Evolutionary conservation across 2,797 vertebrate genomes (phyloP).

Genomic region (Ambastaia sidthimunki): DNA sequence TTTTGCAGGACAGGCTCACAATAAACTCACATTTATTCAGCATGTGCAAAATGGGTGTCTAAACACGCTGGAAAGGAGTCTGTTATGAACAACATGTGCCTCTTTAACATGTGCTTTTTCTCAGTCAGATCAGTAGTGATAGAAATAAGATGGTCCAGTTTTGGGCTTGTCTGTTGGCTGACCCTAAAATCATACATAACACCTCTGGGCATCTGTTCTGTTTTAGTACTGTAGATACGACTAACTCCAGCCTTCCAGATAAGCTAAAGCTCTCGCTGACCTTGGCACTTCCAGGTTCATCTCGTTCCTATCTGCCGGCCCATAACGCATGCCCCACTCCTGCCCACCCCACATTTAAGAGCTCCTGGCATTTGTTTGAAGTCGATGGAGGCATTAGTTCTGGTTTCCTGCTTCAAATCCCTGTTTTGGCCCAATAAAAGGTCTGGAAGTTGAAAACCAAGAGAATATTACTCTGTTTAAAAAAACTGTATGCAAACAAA

Average conservation of each 20-base stretch:
- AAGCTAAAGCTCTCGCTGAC: constrained; percentile 65
- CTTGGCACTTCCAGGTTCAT: constrained; percentile 60
- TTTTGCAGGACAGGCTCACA: constrained; percentile 8
- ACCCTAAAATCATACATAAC: constrained; percentile 66
- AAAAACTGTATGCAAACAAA: constrained; percentile 71
- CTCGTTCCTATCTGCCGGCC: constrained; percentile 67
- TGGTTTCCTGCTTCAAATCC: constrained; percentile 82
- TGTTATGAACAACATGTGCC: constrained; percentile 28
- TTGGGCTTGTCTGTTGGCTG: constrained; percentile 49
- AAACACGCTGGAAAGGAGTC: constrained; percentile 13
- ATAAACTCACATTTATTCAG: background rate
- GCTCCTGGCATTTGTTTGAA: constrained; percentile 81
- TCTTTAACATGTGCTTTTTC: constrained; percentile 20
- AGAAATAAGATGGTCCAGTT: constrained; percentile 15
- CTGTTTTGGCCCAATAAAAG: constrained; percentile 76
- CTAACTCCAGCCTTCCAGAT: constrained; percentile 70
- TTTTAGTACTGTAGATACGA: constrained; percentile 69
- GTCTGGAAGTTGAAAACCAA: constrained; percentile 71
- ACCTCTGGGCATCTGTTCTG: constrained; percentile 73
- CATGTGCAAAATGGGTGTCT: constrained; percentile 15
- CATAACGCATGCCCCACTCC: constrained; percentile 16
- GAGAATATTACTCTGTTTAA: constrained; percentile 72
- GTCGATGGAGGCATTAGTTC: constrained; percentile 80
- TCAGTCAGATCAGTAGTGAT: background rate
- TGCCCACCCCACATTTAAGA: constrained; percentile 73